Evolutionary conservation across 2,797 vertebrate species (phyloP).

Genomic region (Syndactyla subalaris): DNA sequence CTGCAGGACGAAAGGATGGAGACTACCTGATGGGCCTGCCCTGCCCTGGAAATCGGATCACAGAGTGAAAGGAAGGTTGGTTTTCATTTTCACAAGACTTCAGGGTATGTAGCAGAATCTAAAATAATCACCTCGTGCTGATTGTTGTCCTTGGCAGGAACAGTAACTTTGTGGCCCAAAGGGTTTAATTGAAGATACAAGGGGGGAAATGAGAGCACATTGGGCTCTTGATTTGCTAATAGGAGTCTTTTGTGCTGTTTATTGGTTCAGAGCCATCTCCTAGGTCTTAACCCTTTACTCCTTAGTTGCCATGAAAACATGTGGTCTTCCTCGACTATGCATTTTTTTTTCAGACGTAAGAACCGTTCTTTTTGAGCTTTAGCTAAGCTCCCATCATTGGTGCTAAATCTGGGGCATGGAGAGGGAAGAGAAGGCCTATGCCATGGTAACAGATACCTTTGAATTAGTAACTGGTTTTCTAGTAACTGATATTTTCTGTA

Average conservation of each 20-base stretch:
- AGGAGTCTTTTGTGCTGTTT: constrained; percentile 43
- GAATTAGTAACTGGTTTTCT: constrained; percentile 56
- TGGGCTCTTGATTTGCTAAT: constrained; percentile 53
- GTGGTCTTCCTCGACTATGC: constrained; percentile 42
- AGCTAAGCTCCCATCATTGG: constrained; percentile 9
- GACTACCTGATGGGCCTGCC: not conserved
- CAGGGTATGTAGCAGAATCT: constrained; percentile 6
- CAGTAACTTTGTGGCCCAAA: constrained; percentile 49
- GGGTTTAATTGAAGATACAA: constrained; percentile 17
- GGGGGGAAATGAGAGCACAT: constrained; percentile 23
- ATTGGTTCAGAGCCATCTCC: constrained; percentile 51
- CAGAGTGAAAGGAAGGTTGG: not conserved
- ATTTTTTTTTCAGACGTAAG: constrained; percentile 1
- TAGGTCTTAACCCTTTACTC: constrained; percentile 56
- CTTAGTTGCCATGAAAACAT: constrained; percentile 58
- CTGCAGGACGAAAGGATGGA: not conserved
- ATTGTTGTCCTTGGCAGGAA: constrained; percentile 43
- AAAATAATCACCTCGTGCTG: constrained; percentile 34
- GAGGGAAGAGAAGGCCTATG: constrained; percentile 26
- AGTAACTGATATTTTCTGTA: constrained; percentile 54
- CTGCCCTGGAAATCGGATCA: not conserved
- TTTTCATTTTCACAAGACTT: not conserved
- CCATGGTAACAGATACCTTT: constrained; percentile 67
- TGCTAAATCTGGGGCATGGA: constrained; percentile 60
- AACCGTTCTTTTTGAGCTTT: not conserved